These are phyloP conservation scores for Conops quadrifasciatus DNA, from an alignment of 2,888 invertebrate species.

Conservation along the genomic window DNA sequence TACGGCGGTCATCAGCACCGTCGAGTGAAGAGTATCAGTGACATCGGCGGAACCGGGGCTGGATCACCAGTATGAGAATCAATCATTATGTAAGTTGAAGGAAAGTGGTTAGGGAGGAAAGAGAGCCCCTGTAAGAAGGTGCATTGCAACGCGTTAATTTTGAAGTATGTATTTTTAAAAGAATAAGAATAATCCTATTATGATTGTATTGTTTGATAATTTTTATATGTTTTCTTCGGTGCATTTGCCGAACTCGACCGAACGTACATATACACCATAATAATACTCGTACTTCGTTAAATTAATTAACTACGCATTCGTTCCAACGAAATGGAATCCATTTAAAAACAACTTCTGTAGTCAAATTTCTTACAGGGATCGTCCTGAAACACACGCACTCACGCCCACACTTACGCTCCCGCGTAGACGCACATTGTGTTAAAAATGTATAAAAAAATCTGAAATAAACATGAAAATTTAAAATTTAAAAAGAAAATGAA, in stretches of 20 bases:
- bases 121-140: no score
- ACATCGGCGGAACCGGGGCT: constrained; percentile 36
- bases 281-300: no score
- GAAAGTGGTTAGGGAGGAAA: background rate
- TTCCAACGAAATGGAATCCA: no score
- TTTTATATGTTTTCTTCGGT: no score
- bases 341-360: no score
- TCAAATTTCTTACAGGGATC: no score
- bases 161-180: no score
- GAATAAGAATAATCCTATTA: no score
- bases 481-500: background rate
- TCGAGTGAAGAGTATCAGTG: constrained; percentile 36
- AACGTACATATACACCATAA: background rate
- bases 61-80: constrained; percentile 60
- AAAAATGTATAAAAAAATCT: background rate
- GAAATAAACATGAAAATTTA: background rate
- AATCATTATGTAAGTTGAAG: constrained; percentile 50
- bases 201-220: no score
- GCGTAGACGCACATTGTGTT: no score
- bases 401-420: no score
- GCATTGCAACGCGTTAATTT: background rate
- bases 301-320: no score
- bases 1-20: constrained; percentile 57
- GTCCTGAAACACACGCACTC: background rate
- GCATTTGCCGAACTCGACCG: background rate